A percentile compares a stretch with the other conserved stretches of the same genome.
Evolutionary conservation across 2,113 vertebrate genomes (phyloP).

Genomic region (Ptilonorhynchus violaceus): DNA sequence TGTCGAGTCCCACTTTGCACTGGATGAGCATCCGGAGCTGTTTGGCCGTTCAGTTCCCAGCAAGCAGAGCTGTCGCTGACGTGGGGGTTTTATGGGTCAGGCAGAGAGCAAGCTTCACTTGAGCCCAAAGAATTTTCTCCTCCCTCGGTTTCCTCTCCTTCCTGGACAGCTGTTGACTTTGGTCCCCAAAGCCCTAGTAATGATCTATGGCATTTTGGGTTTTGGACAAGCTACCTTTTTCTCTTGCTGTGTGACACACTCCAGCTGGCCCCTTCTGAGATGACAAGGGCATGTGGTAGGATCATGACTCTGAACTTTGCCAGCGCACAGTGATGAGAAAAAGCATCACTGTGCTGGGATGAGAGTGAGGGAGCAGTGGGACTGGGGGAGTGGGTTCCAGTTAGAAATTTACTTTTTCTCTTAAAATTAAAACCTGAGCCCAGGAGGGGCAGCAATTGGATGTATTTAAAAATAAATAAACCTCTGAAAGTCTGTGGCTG

Average conservation of each 20-base stretch:
- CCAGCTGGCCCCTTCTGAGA: background rate
- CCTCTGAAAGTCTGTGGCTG: background rate
- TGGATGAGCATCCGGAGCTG: background rate
- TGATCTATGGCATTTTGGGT: background rate
- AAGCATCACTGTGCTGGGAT: background rate
- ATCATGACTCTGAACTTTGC: background rate
- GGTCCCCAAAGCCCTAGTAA: background rate
- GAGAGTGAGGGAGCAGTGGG: background rate
- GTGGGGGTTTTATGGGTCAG: background rate
- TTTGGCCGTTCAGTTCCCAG: background rate
- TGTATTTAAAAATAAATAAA: background rate
- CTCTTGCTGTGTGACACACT: background rate
- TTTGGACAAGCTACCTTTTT: conserved; percentile 6
- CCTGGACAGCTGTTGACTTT: conserved; percentile 34
- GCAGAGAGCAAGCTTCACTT: background rate
- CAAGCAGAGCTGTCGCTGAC: background rate
- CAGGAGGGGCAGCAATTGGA: background rate
- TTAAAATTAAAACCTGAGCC: background rate
- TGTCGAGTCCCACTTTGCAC: background rate
- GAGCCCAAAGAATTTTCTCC: background rate
- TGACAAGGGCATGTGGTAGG: background rate
- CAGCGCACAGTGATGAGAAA: background rate
- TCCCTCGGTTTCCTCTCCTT: conserved; percentile 35
- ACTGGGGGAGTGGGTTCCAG: background rate
- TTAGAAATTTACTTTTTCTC: background rate